Evolutionary conservation across 2,113 vertebrate species (phyloP).

Genomic region (Arothron firmamentum): DNA sequence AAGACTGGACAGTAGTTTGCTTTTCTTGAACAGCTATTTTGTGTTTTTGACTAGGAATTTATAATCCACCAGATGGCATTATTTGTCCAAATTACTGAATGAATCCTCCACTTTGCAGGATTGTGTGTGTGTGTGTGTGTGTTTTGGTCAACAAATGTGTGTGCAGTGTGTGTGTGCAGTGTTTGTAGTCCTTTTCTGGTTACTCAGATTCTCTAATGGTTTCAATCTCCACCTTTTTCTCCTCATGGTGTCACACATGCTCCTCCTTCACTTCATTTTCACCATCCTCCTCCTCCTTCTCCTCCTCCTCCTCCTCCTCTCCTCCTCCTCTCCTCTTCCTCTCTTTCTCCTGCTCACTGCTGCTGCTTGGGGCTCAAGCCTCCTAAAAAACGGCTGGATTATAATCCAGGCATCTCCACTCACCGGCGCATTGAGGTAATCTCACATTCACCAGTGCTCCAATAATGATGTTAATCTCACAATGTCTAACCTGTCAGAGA

Average conservation of each 20-base stretch:
- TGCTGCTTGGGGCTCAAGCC: constrained; percentile 86
- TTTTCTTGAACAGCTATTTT: too few species aligned
- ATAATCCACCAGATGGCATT: neutral
- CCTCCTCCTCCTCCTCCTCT: constrained; percentile 63
- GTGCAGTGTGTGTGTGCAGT: constrained; percentile 16
- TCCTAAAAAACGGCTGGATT: constrained; percentile 99
- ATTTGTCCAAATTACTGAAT: constrained; percentile 9
- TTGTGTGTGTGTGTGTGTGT: constrained; percentile 6
- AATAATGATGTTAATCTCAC: constrained; percentile 29
- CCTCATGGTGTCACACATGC: constrained; percentile 77
- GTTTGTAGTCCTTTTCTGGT: constrained; percentile 46
- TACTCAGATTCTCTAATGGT: constrained; percentile 83
- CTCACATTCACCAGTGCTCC: constrained; percentile 42
- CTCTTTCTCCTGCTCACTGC: constrained; percentile 85
- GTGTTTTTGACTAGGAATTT: too few species aligned
- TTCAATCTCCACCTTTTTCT: constrained; percentile 87
- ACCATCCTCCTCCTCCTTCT: constrained; percentile 79
- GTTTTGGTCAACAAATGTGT: constrained; percentile 1
- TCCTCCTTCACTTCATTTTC: constrained; percentile 91
- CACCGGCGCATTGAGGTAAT: constrained; percentile 92
- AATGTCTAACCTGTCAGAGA: constrained; percentile 21
- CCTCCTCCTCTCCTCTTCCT: constrained; percentile 79
- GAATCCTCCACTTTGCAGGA: constrained; percentile 9
- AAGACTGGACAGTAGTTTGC: neutral
- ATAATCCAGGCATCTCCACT: constrained; percentile 92